Evolutionary conservation across 1,140 invertebrate genomes (phyloP).

Genomic region (Tetramorium alpestre): DNA sequence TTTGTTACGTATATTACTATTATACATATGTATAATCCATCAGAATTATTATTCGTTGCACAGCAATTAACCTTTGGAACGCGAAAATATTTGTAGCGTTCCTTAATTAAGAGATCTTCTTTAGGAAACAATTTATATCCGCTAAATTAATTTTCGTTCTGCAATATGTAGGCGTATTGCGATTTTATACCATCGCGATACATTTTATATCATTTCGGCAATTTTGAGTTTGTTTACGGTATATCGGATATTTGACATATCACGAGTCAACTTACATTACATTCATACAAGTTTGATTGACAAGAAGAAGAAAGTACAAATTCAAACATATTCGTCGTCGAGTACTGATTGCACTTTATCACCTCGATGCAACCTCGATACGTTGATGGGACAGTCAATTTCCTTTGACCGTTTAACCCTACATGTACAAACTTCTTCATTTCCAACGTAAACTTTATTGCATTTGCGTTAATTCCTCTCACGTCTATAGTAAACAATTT

Average conservation of each 20-base stretch:
- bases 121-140: not conserved
- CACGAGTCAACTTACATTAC: not conserved
- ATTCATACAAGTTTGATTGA: not conserved
- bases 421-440: slow-evolving; percentile 31
- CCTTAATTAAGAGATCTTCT: not conserved
- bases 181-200: not conserved
- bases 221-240: not conserved
- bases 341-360: not conserved
- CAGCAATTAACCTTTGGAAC: not conserved
- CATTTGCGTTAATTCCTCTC: not conserved
- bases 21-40: not conserved
- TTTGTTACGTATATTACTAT: not conserved
- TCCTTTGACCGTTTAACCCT: slow-evolving; percentile 33
- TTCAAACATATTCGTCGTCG: slow-evolving; percentile 25
- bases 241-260: not conserved
- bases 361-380: slow-evolving; percentile 1
- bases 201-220: not conserved
- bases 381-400: not conserved
- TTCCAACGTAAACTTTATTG: not conserved
- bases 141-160: not conserved
- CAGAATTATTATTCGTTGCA: not conserved
- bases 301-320: slow-evolving; percentile 7
- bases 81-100: not conserved
- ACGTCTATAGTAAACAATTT: not conserved
- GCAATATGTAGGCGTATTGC: not conserved